Percentiles rank a stretch among this genome's conserved stretches.
Evolutionary conservation across 2,888 invertebrate genomes (phyloP).

Genomic region (Amphipoea lucens): DNA sequence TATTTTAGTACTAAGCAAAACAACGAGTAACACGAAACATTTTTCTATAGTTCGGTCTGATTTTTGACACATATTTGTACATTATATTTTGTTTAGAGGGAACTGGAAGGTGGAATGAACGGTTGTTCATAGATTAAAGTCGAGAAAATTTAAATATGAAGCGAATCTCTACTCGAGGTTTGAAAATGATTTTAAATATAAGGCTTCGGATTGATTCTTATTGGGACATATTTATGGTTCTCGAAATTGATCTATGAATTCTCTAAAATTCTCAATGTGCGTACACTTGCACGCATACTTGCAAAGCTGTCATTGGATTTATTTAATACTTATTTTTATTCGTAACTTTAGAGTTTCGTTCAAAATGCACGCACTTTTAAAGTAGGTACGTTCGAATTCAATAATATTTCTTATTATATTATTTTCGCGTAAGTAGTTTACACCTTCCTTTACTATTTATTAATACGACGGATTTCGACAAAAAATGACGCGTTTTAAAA

Average conservation of each 20-base stretch:
- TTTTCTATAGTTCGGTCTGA: slow-evolving; percentile 66
- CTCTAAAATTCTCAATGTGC: slow-evolving; percentile 21
- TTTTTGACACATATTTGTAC: slow-evolving; percentile 86
- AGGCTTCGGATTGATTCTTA: slow-evolving; percentile 2
- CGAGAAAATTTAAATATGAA: slow-evolving; percentile 1
- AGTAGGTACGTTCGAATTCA: slow-evolving; percentile 33
- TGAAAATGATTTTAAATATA: neutral
- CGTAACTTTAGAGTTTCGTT: slow-evolving; percentile 9
- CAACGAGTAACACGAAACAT: slow-evolving; percentile 58
- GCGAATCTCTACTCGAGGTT: neutral
- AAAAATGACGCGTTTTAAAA: slow-evolving; percentile 71
- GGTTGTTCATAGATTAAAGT: slow-evolving; percentile 49
- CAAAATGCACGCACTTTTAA: slow-evolving; percentile 41
- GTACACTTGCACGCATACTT: slow-evolving; percentile 31
- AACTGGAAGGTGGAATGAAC: slow-evolving; percentile 52
- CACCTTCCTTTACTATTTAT: slow-evolving; percentile 52
- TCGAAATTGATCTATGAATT: slow-evolving; percentile 51
- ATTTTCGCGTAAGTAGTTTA: slow-evolving; percentile 49
- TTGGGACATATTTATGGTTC: slow-evolving; percentile 7
- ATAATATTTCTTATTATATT: slow-evolving; percentile 30
- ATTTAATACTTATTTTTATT: neutral
- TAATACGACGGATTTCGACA: slow-evolving; percentile 69
- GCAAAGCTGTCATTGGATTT: neutral
- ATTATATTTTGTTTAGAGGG: slow-evolving; percentile 73
- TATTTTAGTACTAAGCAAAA: slow-evolving; percentile 37